A percentile compares a stretch with the other conserved stretches of the same genome.
phyloP scores from a whole-genome alignment of 1,140 invertebrate genomes.

The Drosophila nannoptera region DNA sequence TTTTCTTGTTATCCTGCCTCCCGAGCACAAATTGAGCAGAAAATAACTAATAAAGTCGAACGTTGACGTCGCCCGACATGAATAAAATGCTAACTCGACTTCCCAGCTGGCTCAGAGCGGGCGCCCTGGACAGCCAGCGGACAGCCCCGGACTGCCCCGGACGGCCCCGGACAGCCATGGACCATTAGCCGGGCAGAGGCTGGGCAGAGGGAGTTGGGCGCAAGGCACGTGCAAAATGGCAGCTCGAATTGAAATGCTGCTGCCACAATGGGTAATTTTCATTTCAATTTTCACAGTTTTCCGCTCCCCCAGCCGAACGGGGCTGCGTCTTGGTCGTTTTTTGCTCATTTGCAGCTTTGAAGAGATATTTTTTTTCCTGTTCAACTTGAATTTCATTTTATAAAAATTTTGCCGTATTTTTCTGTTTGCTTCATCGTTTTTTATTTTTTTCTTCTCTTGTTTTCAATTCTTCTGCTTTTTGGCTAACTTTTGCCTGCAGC shows the following conservation, averaged over 20 bases:
- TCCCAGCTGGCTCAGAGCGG: slow-evolving; percentile 5
- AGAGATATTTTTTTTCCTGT: slow-evolving; percentile 33
- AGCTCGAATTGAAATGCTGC: slow-evolving; percentile 71
- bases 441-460: slow-evolving; percentile 1
- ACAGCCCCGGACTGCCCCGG: neutral
- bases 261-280: slow-evolving; percentile 78
- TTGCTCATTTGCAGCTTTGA: slow-evolving; percentile 71
- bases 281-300: slow-evolving; percentile 78
- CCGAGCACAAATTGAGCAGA: slow-evolving; percentile 75
- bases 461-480: slow-evolving; percentile 14
- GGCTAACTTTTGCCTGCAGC: slow-evolving; percentile 61
- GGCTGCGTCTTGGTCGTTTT: slow-evolving; percentile 42
- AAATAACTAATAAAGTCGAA: slow-evolving; percentile 79
- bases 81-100: slow-evolving; percentile 60
- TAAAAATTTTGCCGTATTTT: too few species aligned
- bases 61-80: slow-evolving; percentile 57
- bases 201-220: slow-evolving; percentile 11
- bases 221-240: slow-evolving; percentile 70
- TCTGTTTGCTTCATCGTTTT: neutral
- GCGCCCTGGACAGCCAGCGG: slow-evolving; percentile 14
- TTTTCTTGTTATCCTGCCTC: slow-evolving; percentile 78
- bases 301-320: neutral
- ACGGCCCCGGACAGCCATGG: neutral
- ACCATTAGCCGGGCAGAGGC: neutral
- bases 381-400: too few species aligned